These are phyloP conservation scores for Cololabis saira DNA, from an alignment of 2,113 vertebrate genomes.

Conservation along the genomic window DNA sequence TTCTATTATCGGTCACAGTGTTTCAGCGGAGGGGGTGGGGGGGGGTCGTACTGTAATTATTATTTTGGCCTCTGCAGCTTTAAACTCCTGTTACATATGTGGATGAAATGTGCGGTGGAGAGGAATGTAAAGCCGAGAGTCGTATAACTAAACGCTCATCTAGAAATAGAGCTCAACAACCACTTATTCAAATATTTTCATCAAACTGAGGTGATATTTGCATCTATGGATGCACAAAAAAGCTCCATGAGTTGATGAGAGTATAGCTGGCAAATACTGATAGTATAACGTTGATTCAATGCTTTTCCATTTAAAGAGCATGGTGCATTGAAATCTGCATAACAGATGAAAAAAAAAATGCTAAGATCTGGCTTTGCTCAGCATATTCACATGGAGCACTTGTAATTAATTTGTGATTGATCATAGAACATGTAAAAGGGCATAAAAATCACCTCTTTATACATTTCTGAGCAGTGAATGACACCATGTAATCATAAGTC, in stretches of 20 bases:
- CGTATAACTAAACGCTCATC: slow-evolving; percentile 3
- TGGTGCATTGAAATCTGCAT: slow-evolving; percentile 14
- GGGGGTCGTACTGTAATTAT: slow-evolving; percentile 10
- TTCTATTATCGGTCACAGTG: slow-evolving; percentile 46
- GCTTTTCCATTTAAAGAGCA: slow-evolving; percentile 19
- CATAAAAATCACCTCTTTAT: not conserved
- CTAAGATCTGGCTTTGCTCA: too few species aligned
- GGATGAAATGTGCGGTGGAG: slow-evolving; percentile 11
- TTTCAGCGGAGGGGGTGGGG: slow-evolving; percentile 29
- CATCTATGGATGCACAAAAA: slow-evolving; percentile 3
- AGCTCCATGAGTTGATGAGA: not conserved
- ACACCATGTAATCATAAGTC: too few species aligned
- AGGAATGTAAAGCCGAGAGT: slow-evolving; percentile 48
- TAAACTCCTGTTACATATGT: slow-evolving; percentile 27
- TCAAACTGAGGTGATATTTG: not conserved
- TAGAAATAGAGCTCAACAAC: not conserved
- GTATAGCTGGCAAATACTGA: not conserved
- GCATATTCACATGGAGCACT: too few species aligned
- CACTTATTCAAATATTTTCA: slow-evolving; percentile 9
- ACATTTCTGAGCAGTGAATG: not conserved
- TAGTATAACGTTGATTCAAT: not conserved
- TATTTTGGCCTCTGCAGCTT: slow-evolving; percentile 30
- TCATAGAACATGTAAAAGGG: not conserved
- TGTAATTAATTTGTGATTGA: too few species aligned
- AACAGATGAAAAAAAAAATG: not conserved